Evolutionary conservation across 1,140 invertebrate species (phyloP).

Genomic region (Planococcus citri): DNA sequence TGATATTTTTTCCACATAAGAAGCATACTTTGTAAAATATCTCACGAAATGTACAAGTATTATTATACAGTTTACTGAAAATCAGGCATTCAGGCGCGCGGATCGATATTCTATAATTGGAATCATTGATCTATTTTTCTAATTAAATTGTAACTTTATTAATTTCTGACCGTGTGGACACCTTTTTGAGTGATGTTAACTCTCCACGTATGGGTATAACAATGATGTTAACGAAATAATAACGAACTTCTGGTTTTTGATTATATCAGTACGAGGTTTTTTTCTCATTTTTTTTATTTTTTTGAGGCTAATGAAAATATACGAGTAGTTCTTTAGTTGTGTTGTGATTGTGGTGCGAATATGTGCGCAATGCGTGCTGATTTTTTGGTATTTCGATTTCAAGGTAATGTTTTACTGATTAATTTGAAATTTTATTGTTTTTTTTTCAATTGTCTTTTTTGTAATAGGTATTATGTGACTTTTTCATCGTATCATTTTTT

Average conservation of each 20-base stretch:
- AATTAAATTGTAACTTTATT: slow-evolving; percentile 4
- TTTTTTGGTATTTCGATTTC: too few relatives aligned
- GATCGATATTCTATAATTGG: neutral
- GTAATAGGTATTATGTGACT: too few relatives aligned
- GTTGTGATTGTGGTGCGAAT: too few relatives aligned
- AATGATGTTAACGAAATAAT: neutral
- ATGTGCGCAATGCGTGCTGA: too few relatives aligned
- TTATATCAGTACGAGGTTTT: neutral
- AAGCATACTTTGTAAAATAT: slow-evolving; percentile 4
- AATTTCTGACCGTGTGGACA: neutral
- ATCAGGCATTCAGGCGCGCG: too few relatives aligned
- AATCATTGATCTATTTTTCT: neutral
- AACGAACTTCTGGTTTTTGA: neutral
- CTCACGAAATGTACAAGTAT: neutral
- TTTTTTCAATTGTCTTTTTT: too few relatives aligned
- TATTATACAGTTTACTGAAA: neutral
- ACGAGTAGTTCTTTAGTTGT: too few relatives aligned
- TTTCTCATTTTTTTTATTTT: too few relatives aligned
- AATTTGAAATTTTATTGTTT: too few relatives aligned
- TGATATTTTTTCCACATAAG: slow-evolving; percentile 5
- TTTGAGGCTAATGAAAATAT: too few relatives aligned
- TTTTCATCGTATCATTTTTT: too few relatives aligned
- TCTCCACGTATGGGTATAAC: neutral
- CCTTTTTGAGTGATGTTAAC: neutral
- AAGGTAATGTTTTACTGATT: too few relatives aligned